These are phyloP conservation scores for Apis laboriosa DNA, from an alignment of 1,140 invertebrate species.

Conservation along the genomic window DNA sequence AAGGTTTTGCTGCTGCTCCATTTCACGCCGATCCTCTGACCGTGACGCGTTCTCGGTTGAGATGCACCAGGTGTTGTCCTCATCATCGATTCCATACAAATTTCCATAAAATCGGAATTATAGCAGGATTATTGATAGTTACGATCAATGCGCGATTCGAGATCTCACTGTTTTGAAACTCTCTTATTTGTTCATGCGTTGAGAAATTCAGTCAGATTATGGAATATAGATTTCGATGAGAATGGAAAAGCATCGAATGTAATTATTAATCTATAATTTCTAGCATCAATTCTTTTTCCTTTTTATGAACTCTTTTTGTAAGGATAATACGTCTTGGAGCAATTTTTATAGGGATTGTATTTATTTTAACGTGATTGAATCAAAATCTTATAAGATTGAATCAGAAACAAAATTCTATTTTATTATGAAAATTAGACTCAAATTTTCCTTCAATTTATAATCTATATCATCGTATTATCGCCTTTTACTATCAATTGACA, in stretches of 20 bases:
- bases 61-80: not conserved
- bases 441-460: too few relatives aligned
- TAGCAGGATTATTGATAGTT: not conserved
- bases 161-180: not conserved
- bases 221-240: not conserved
- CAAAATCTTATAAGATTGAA: too few relatives aligned
- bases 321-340: not conserved
- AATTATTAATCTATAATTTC: too few relatives aligned
- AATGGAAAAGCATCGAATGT: too few relatives aligned
- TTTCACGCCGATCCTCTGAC: conserved; percentile 37
- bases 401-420: too few relatives aligned
- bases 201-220: not conserved
- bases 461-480: not conserved
- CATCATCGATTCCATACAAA: not conserved
- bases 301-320: too few relatives aligned
- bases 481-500: too few relatives aligned
- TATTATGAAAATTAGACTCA: too few relatives aligned
- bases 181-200: not conserved
- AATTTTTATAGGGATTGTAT: too few relatives aligned
- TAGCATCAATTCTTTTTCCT: too few relatives aligned
- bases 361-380: too few relatives aligned
- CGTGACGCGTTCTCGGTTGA: conserved; percentile 21
- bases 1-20: conserved; percentile 52
- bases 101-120: not conserved
- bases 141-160: not conserved